Percentiles rank a stretch among this genome's conserved stretches.
These are phyloP conservation scores for Bufo bufo DNA, from an alignment of 2,113 vertebrate genomes.

Conservation along the genomic window DNA sequence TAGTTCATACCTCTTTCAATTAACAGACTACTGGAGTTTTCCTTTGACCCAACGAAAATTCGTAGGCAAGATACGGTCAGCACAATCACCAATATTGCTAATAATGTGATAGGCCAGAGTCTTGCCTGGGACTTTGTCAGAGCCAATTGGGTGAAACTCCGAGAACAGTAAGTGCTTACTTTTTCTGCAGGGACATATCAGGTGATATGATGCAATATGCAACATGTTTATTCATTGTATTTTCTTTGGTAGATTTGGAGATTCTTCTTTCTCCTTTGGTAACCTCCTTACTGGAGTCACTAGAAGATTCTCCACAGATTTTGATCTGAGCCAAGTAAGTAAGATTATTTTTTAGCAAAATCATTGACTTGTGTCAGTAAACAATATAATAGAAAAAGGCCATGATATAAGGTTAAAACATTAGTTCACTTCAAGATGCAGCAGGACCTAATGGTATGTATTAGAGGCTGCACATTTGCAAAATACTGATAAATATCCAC, in stretches of 20 bases:
- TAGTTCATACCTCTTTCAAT: background rate
- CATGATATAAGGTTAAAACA: too few relatives aligned
- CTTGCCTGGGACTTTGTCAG: slow-evolving; percentile 86
- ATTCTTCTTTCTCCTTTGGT: slow-evolving; percentile 78
- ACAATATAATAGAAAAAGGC: too few relatives aligned
- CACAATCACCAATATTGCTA: slow-evolving; percentile 76
- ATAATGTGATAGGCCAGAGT: slow-evolving; percentile 77
- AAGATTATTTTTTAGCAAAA: background rate
- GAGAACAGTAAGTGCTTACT: slow-evolving; percentile 76
- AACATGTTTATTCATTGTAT: background rate
- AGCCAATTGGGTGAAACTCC: slow-evolving; percentile 77
- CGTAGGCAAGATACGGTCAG: slow-evolving; percentile 78
- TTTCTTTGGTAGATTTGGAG: slow-evolving; percentile 77
- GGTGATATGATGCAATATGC: background rate
- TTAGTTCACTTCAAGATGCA: too few relatives aligned
- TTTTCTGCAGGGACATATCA: background rate
- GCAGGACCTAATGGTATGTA: too few relatives aligned
- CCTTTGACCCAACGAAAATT: slow-evolving; percentile 74
- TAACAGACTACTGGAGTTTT: slow-evolving; percentile 79
- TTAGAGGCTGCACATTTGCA: too few relatives aligned
- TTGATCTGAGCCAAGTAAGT: slow-evolving; percentile 84
- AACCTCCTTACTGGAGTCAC: slow-evolving; percentile 74
- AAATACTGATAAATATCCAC: too few relatives aligned
- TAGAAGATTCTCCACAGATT: slow-evolving; percentile 75
- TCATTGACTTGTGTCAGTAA: background rate